Percentiles rank a stretch among this genome's conserved stretches.
phyloP scores from a whole-genome alignment of 1,140 invertebrate species.

The Ditylenchus dipsaci region DNA sequence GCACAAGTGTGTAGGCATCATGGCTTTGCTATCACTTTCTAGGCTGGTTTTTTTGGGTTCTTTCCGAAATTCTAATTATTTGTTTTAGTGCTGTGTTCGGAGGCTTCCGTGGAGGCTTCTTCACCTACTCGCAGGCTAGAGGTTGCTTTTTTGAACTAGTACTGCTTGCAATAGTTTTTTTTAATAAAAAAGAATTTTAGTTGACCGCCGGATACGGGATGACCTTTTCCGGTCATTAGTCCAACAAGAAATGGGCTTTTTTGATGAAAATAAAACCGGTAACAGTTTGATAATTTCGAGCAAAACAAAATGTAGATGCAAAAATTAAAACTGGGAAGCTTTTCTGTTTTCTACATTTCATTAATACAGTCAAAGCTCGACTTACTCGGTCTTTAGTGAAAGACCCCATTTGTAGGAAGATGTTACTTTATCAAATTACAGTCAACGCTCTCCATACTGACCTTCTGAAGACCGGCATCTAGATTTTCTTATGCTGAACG shows the following conservation, averaged over 20 bases:
- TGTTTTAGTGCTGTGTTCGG: constrained; percentile 52
- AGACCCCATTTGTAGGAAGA: no score
- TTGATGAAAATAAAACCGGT: constrained; percentile 56
- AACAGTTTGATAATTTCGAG: no score
- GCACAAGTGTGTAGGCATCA: constrained; percentile 45
- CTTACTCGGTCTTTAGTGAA: no score
- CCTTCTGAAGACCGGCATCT: no score
- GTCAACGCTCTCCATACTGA: no score
- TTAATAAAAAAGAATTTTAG: neutral
- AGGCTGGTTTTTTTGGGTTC: constrained; percentile 16
- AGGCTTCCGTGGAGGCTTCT: constrained; percentile 54
- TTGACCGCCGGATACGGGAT: constrained; percentile 49
- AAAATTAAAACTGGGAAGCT: no score
- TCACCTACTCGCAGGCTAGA: constrained; percentile 37
- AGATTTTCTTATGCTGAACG: no score
- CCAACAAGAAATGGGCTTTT: constrained; percentile 55
- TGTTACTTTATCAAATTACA: no score
- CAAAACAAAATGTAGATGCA: no score
- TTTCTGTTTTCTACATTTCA: no score
- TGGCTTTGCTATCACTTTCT: constrained; percentile 42
- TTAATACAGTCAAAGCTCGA: no score
- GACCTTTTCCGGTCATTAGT: constrained; percentile 53
- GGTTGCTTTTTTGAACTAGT: neutral
- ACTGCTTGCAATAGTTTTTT: neutral
- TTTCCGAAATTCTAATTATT: no score